Conservation (phyloP, 2,797 vertebrate species). For the Takifugu ocellatus region DNA sequence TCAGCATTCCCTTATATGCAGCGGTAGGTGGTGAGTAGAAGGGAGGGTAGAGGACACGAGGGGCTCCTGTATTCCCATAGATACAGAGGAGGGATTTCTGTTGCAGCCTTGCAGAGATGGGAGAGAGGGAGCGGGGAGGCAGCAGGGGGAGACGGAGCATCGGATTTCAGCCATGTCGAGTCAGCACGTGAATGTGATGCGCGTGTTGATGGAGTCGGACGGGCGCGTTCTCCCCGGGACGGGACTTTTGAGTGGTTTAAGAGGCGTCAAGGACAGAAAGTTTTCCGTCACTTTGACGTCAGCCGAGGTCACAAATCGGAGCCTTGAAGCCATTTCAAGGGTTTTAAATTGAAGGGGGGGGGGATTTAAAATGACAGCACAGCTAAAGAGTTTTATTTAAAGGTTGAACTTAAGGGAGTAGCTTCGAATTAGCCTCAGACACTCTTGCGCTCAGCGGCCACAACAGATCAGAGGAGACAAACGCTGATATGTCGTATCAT, state of each 20-base stretch:
- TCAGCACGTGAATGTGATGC: constrained; percentile 64
- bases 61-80: constrained; percentile 56
- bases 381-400: too few relatives aligned
- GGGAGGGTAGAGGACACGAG: constrained; percentile 58
- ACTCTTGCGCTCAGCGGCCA: not conserved
- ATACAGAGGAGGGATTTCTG: constrained; percentile 62
- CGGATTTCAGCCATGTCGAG: constrained; percentile 65
- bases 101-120: constrained; percentile 49
- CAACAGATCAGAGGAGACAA: constrained; percentile 9
- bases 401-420: too few relatives aligned
- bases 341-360: too few relatives aligned
- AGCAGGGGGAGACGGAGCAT: constrained; percentile 26
- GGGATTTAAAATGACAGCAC: too few relatives aligned
- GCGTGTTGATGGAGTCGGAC: constrained; percentile 33
- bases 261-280: not conserved
- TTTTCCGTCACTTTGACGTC: not conserved
- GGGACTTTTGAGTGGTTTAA: not conserved
- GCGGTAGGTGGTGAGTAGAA: constrained; percentile 41
- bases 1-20: constrained; percentile 49
- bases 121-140: constrained; percentile 6
- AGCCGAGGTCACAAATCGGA: not conserved
- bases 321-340: too few relatives aligned
- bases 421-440: too few relatives aligned
- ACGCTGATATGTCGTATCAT: constrained; percentile 8
- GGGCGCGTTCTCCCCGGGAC: not conserved